Percentiles rank a stretch among this genome's conserved stretches.
Conservation (phyloP, 2,797 vertebrate genomes). For the Rhyacichthys aspro region DNA sequence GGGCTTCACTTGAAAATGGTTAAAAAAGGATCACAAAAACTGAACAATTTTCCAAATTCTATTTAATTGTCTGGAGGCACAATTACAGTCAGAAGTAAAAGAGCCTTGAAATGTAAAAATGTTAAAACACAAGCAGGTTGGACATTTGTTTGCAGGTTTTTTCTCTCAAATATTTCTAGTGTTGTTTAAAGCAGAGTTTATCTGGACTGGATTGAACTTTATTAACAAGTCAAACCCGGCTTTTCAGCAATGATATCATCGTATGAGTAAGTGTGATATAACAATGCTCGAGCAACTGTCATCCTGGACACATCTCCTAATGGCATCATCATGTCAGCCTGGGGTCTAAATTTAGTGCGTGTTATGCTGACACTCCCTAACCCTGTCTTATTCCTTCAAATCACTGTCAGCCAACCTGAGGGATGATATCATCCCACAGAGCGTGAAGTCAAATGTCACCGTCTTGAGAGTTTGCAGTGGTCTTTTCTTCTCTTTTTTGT, state of each 20-base stretch:
- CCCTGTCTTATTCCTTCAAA: constrained; percentile 18
- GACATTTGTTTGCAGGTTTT: too few species aligned
- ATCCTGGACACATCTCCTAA: constrained; percentile 16
- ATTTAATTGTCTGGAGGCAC: too few species aligned
- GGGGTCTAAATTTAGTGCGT: constrained; percentile 13
- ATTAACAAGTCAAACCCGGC: not conserved
- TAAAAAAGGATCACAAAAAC: too few species aligned
- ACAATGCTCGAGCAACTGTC: constrained; percentile 22
- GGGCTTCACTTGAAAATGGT: too few species aligned
- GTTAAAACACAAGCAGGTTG: too few species aligned
- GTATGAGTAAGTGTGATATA: constrained; percentile 13
- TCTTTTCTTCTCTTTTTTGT: not conserved
- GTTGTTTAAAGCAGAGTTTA: not conserved
- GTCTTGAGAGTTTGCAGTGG: not conserved
- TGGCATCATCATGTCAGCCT: not conserved
- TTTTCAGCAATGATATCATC: constrained; percentile 25
- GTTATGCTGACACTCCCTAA: not conserved
- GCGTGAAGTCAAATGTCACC: constrained; percentile 10
- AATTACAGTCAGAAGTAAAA: too few species aligned
- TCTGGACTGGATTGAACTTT: not conserved
- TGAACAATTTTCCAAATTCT: too few species aligned
- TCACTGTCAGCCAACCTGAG: constrained; percentile 18
- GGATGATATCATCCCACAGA: constrained; percentile 22
- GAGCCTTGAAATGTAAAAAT: too few species aligned
- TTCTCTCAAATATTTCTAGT: not conserved